Base-by-base conservation (phyloP, 2,888 invertebrate genomes). In the Corbicula japonica region DNA sequence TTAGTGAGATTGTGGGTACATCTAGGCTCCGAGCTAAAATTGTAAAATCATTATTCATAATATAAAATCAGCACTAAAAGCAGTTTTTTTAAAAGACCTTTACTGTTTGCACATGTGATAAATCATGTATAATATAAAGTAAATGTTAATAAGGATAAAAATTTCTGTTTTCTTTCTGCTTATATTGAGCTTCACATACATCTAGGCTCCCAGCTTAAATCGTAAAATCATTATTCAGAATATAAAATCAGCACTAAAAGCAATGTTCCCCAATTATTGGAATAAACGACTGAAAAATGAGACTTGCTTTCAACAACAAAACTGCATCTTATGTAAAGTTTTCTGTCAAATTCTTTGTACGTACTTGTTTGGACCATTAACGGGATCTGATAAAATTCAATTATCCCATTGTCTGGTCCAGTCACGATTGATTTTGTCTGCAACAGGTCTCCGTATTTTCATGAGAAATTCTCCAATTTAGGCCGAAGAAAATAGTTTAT, bases 291-390 rank as follows among this genome's bases (percentile, higher is more conserved):
- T 21, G 38, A 58, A 35, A 35, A 58, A 58, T 58, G 34, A 35
- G 30, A 4, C n/a, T 35, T 2, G 30, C 28, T 30, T 35, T 58
- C 58, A 35, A 58, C 58, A n/a, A 35, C 34, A 58, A 2, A 10
- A 21, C 38, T 23, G 18, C 18, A 34, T 34, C 54, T 58, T 21
- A 6, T 4, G 54, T 18, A 58, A 23, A 35, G 58, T 21, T 35
- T 35, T 30, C 10, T 12, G 21, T 21, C 34, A 58, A 21, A 21
- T 58, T 38, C 38, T 28, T 23, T 21, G 21, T 58, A 30, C 38
- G 30, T 58, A 58, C 38, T 58, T 58, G 58, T 58, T 28, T 58
- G n/a, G 58, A 35, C 35, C 58, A 58, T 58, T 28, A 58, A n/a
- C 15, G 2, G 5, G 6, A 21, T 8, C 10, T 3, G 58, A 35